phyloP scores from a whole-genome alignment of 2,888 invertebrate species.

The Calliopum simillimum region DNA sequence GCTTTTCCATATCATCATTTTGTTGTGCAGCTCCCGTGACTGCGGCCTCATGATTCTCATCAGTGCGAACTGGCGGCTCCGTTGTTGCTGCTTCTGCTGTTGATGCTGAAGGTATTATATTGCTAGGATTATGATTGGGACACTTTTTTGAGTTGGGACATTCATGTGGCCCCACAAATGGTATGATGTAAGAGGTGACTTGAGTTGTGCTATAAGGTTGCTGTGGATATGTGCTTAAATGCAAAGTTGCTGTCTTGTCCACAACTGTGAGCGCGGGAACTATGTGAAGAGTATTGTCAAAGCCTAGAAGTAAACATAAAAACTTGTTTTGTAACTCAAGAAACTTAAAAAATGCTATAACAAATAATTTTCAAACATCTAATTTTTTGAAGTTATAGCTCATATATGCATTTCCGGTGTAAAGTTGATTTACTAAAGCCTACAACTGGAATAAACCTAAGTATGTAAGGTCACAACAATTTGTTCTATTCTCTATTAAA shows the following conservation, averaged over 20 bases:
- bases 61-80: constrained; percentile 13
- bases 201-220: constrained; percentile 61
- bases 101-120: constrained; percentile 14
- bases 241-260: constrained; percentile 55
- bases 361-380: too few species aligned
- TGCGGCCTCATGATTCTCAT: constrained; percentile 6
- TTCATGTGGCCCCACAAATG: constrained; percentile 67
- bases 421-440: too few species aligned
- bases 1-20: constrained; percentile 6
- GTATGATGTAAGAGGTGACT: constrained; percentile 67
- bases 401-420: too few species aligned
- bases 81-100: constrained; percentile 21
- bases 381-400: too few species aligned
- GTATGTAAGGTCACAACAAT: too few species aligned
- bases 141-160: constrained; percentile 67
- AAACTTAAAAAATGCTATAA: too few species aligned
- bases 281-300: constrained; percentile 67
- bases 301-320: constrained; percentile 53
- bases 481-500: too few species aligned
- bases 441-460: too few species aligned
- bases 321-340: too few species aligned
- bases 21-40: neutral
- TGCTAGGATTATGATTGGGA: constrained; percentile 58
- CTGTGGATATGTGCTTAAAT: constrained; percentile 47
- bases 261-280: constrained; percentile 64